Evolutionary conservation across 1,140 invertebrate genomes (phyloP).

Genomic region (Grapholita molesta): DNA sequence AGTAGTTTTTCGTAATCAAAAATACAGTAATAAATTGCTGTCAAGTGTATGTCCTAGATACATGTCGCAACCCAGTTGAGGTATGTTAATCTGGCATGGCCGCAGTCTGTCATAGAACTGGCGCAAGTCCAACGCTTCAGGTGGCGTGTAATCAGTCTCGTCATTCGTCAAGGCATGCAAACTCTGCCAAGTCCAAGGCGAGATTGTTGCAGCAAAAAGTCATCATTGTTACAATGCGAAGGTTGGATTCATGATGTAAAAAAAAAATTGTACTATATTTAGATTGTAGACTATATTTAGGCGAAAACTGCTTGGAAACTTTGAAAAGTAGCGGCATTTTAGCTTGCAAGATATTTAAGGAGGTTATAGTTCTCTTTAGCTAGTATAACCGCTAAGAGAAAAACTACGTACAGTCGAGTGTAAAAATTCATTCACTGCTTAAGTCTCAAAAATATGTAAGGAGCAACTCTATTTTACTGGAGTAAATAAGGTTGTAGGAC

Average conservation of each 20-base stretch:
- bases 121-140: background rate
- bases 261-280: too few species aligned
- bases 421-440: too few species aligned
- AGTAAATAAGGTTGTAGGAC: too few species aligned
- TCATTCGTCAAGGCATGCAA: conserved; percentile 4
- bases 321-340: too few species aligned
- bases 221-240: background rate
- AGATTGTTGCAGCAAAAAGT: background rate
- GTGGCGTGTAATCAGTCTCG: background rate
- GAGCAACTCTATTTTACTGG: too few species aligned
- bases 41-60: background rate
- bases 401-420: too few species aligned
- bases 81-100: background rate
- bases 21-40: background rate
- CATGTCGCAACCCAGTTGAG: background rate
- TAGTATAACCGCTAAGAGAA: too few species aligned
- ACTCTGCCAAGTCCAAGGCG: conserved; percentile 4
- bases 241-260: background rate
- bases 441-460: too few species aligned
- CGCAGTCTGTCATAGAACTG: background rate
- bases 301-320: too few species aligned
- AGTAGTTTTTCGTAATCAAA: background rate
- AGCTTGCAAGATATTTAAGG: too few species aligned
- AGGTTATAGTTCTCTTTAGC: too few species aligned
- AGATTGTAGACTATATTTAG: too few species aligned